These are phyloP conservation scores for Tortricodes alternella DNA, from an alignment of 2,888 invertebrate genomes.

Conservation along the genomic window DNA sequence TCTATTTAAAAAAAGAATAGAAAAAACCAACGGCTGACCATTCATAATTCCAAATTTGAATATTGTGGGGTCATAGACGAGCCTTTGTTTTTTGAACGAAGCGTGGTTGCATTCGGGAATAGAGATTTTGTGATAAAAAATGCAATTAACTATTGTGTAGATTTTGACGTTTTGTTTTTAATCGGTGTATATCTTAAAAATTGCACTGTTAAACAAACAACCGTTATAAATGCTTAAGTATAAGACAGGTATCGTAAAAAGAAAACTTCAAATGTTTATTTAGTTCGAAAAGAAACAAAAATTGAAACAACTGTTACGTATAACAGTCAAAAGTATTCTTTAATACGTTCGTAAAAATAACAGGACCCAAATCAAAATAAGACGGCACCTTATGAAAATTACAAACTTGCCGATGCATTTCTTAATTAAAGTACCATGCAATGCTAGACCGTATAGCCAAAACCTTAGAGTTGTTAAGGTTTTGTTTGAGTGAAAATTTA, in stretches of 20 bases:
- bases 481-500: conserved; percentile 1
- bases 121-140: conserved; percentile 27
- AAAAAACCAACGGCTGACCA: conserved; percentile 47
- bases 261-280: conserved; percentile 15
- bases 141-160: conserved; percentile 22
- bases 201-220: too few relatives aligned
- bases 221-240: too few relatives aligned
- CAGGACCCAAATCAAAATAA: conserved; percentile 65
- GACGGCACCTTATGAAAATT: conserved; percentile 52
- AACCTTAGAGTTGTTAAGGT: not conserved
- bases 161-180: conserved; percentile 1
- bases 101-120: conserved; percentile 9
- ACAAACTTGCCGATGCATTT: conserved; percentile 34
- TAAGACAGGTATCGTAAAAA: too few relatives aligned
- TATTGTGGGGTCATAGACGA: conserved; percentile 54
- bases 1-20: conserved; percentile 61
- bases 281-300: conserved; percentile 16
- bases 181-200: not conserved
- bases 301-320: conserved; percentile 42
- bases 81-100: conserved; percentile 50
- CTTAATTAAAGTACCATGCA: not conserved
- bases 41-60: conserved; percentile 75
- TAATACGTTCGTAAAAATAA: conserved; percentile 51
- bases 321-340: conserved; percentile 42
- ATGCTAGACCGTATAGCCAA: conserved; percentile 1